Evolutionary conservation across 2,113 vertebrate genomes (phyloP), one percentile per base, ranked within the genome.

Genomic region (Empidonax alnorum): DNA sequence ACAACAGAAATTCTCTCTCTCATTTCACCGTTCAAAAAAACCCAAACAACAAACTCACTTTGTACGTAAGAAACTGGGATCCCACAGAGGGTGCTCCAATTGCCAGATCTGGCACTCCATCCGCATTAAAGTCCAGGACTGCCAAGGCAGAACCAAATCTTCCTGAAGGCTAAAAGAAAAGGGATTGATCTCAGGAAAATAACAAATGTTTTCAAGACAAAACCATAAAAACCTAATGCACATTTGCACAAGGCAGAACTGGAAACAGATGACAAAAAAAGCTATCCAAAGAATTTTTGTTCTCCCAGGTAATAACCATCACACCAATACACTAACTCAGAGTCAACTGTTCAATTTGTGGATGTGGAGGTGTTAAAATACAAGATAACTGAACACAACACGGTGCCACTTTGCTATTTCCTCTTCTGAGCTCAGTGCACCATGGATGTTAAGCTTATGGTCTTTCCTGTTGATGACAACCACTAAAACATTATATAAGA

Each of bases 91-190:
- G 98, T 7, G 98, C 98, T 33, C 98, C 98, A 75, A 98, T 62
- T 4, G 97, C 98, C 82, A 98, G 78, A 93, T 98, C 98, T 53
- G 91, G 95, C 23, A 95, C 31, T 5, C 98, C 98, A 8, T 98
- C 98, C 46, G 82, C 47, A 90, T 98, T 98, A 47, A 98, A 98
- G 71, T 98, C 98, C 91, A 98, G 67, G 65, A 98, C 94, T 28
- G 98, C 96, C 96, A 98, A 33, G 15, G 98, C 96, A 16, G 98
- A 98, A 80, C 98, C 98, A 83, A 98, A 98, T 42, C 98, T 98
- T 90, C 98, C 98, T 93, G 98, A 97, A 76, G 97, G 96, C 98
- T 98, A 39, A 88, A 95, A 79, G 63, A 67, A 52, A 27, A 88
- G 9, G 20, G 4, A 87, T 88, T 31, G 71, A 35, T 69, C 3